Conservation (phyloP, 2,113 vertebrate genomes). For the Polypterus senegalus region DNA sequence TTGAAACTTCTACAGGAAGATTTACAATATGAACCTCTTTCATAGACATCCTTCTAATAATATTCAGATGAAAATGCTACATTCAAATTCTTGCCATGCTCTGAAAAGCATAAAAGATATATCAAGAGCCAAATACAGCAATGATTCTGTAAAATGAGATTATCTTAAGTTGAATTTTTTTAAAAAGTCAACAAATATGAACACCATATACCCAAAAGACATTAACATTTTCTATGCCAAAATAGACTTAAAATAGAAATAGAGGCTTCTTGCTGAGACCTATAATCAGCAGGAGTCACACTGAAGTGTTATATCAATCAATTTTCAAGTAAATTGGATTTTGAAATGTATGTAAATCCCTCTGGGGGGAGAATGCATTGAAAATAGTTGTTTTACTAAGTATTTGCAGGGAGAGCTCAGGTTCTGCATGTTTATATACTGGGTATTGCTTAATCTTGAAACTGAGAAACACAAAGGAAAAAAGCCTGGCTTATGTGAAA, state of each 20-base stretch:
- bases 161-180: neutral
- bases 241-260: neutral
- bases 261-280: neutral
- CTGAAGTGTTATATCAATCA: neutral
- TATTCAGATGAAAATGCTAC: neutral
- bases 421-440: too few species aligned
- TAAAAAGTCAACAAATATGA: neutral
- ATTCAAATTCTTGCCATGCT: neutral
- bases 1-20: neutral
- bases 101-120: neutral
- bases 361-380: neutral
- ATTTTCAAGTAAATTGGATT: neutral
- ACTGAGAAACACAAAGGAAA: too few species aligned
- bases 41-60: neutral
- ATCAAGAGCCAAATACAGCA: neutral
- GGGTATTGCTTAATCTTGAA: too few species aligned
- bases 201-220: neutral
- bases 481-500: too few species aligned
- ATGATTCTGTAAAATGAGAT: neutral
- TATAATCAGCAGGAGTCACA: neutral
- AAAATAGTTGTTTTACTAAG: too few species aligned
- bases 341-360: neutral
- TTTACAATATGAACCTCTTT: neutral
- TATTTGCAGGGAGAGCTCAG: too few species aligned
- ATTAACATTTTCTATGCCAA: neutral